A percentile compares a stretch with the other conserved stretches of the same genome.
These are phyloP conservation scores for Mesocricetus auratus DNA, from an alignment of 2,113 vertebrate genomes.

Conservation along the genomic window DNA sequence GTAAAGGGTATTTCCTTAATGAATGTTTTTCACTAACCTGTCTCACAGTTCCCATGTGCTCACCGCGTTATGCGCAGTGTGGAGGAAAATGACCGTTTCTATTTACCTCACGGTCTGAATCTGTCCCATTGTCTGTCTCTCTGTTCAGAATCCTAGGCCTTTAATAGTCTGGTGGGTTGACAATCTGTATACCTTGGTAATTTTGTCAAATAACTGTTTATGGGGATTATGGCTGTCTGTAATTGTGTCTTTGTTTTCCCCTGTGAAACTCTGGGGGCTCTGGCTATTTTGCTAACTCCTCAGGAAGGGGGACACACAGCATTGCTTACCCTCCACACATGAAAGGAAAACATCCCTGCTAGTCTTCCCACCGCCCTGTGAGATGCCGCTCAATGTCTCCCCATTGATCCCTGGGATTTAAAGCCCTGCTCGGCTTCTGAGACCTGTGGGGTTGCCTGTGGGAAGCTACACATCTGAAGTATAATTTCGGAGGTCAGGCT, in stretches of 20 bases:
- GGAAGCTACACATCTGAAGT: neutral
- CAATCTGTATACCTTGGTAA: conserved; percentile 53
- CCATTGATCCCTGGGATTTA: conserved; percentile 60
- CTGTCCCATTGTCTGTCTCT: conserved; percentile 55
- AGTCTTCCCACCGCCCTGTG: neutral
- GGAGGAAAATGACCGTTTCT: conserved; percentile 82
- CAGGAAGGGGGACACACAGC: conserved; percentile 40
- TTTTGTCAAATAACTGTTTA: conserved; percentile 83
- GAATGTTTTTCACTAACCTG: conserved; percentile 71
- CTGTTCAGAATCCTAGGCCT: conserved; percentile 65
- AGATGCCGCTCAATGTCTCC: neutral
- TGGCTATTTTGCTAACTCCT: neutral
- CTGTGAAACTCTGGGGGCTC: conserved; percentile 55
- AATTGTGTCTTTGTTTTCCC: conserved; percentile 63
- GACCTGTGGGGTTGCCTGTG: neutral
- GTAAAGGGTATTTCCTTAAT: conserved; percentile 69
- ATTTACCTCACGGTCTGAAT: conserved; percentile 75
- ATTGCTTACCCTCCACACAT: neutral
- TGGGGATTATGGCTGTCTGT: conserved; percentile 72
- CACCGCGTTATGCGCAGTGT: conserved; percentile 35
- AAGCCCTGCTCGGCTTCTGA: neutral
- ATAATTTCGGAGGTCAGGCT: neutral
- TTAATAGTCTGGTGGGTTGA: conserved; percentile 69
- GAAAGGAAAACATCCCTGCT: conserved; percentile 42
- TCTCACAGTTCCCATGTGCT: conserved; percentile 65